Conservation (phyloP, 1,140 invertebrate genomes). For the Sminthurides bifidus region DNA sequence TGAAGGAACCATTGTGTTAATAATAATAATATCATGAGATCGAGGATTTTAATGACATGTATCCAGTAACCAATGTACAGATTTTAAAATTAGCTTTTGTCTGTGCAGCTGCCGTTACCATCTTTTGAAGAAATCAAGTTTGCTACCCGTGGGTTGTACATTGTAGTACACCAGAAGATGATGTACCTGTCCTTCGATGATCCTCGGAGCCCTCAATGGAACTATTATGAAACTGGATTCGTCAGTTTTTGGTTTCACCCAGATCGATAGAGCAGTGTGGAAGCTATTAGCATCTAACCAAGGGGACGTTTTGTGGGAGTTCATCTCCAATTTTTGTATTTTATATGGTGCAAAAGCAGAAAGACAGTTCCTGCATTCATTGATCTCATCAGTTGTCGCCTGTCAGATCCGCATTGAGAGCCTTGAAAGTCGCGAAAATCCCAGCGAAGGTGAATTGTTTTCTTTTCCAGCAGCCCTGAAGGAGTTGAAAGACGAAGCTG, state of each 20-base stretch:
- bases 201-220: slow-evolving; percentile 55
- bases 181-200: slow-evolving; percentile 1
- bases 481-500: too few relatives aligned
- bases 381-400: slow-evolving; percentile 24
- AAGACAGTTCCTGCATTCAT: slow-evolving; percentile 24
- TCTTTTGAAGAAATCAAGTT: too few relatives aligned
- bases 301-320: slow-evolving; percentile 16
- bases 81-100: too few relatives aligned
- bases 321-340: slow-evolving; percentile 26
- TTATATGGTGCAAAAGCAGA: slow-evolving; percentile 58
- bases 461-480: too few relatives aligned
- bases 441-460: too few relatives aligned
- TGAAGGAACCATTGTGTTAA: too few relatives aligned
- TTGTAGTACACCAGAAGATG: not conserved
- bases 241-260: slow-evolving; percentile 92
- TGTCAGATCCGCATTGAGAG: not conserved
- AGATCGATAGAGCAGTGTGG: slow-evolving; percentile 91
- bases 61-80: too few relatives aligned
- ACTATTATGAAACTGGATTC: slow-evolving; percentile 93
- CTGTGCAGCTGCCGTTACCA: too few relatives aligned
- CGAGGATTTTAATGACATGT: too few relatives aligned
- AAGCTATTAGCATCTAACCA: slow-evolving; percentile 41
- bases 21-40: too few relatives aligned
- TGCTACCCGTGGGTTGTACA: too few relatives aligned
- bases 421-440: too few relatives aligned